Evolutionary conservation across 2,888 invertebrate genomes (phyloP).

Genomic region (Cephus runcator): DNA sequence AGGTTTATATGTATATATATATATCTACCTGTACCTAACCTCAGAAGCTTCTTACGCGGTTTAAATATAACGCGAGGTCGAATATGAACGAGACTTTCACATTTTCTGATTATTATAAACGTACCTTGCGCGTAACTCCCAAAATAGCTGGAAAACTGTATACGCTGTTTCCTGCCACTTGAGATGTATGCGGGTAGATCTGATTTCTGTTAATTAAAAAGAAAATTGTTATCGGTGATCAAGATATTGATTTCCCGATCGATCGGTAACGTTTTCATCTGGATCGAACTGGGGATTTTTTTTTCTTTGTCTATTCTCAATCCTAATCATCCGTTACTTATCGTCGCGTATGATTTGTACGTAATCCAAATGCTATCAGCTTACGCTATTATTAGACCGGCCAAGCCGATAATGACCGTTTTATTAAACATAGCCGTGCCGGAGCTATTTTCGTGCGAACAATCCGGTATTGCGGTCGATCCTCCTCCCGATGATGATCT

Average conservation of each 20-base stretch:
- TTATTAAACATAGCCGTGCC: neutral
- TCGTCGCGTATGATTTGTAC: neutral
- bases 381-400: neutral
- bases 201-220: neutral
- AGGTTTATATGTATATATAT: neutral
- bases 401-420: neutral
- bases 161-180: neutral
- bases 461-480: slow-evolving; percentile 52
- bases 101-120: neutral
- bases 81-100: neutral
- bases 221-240: no score
- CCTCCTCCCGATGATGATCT: slow-evolving; percentile 37
- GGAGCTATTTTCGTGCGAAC: slow-evolving; percentile 48
- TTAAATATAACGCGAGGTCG: slow-evolving; percentile 5
- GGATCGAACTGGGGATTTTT: neutral
- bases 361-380: neutral
- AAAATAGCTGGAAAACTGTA: neutral
- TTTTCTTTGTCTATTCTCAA: neutral
- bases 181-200: neutral
- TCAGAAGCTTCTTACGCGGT: neutral
- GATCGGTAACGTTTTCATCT: neutral
- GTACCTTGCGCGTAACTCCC: neutral
- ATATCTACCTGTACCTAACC: neutral
- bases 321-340: neutral
- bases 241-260: neutral